Conservation (phyloP, 2,113 vertebrate genomes). For the Hippolais icterina region DNA sequence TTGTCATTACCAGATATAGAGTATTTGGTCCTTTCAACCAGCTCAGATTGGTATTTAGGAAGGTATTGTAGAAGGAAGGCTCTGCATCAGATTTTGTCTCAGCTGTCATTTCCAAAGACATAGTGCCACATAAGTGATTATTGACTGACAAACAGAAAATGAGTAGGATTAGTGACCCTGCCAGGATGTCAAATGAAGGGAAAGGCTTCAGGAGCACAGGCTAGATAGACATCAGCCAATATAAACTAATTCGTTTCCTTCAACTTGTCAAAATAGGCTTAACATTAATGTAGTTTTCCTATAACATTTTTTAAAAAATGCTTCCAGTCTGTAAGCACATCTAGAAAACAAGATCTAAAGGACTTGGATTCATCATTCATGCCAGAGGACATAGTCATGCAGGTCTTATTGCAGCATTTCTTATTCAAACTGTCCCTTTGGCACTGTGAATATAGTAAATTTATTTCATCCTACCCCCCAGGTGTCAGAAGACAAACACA, state of each 20-base stretch:
- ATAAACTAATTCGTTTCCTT: background rate
- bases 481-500: constrained; percentile 34
- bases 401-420: background rate
- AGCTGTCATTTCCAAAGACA: constrained; percentile 1
- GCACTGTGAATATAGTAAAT: background rate
- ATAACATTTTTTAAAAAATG: background rate
- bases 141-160: constrained; percentile 32
- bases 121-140: background rate
- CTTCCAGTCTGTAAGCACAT: background rate
- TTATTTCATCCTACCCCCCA: background rate
- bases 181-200: background rate
- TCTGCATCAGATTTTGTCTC: background rate
- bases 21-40: background rate
- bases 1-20: background rate
- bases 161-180: background rate
- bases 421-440: constrained; percentile 19
- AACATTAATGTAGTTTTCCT: background rate
- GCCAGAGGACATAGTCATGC: background rate
- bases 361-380: background rate
- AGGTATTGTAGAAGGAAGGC: background rate
- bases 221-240: background rate
- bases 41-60: background rate
- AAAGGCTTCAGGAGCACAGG: background rate
- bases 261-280: background rate
- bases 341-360: background rate